Evolutionary conservation across 2,113 vertebrate genomes (phyloP).

Genomic region (Cephalopholis sonnerati): DNA sequence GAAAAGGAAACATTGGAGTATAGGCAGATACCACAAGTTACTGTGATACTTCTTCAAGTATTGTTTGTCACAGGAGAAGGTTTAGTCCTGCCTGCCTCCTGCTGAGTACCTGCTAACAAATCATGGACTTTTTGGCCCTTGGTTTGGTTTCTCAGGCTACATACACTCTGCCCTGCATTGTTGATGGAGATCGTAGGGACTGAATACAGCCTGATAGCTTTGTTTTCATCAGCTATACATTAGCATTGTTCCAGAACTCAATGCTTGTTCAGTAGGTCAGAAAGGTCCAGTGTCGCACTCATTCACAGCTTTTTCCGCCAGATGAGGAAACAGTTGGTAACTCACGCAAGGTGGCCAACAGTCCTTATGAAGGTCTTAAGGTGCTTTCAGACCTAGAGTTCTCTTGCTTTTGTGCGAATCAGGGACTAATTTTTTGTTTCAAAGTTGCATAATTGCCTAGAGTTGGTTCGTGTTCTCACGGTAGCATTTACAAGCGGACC

Average conservation of each 20-base stretch:
- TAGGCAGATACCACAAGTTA: neutral
- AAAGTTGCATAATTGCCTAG: too few species aligned
- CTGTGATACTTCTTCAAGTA: neutral
- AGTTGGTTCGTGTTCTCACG: too few species aligned
- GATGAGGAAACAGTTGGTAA: neutral
- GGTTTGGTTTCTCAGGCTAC: neutral
- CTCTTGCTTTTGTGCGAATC: too few species aligned
- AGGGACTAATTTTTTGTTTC: too few species aligned
- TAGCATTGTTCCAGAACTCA: neutral
- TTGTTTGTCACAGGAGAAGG: too few species aligned
- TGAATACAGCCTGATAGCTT: neutral
- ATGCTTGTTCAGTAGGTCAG: neutral
- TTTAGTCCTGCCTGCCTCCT: neutral
- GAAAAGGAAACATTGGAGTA: neutral
- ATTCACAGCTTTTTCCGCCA: neutral
- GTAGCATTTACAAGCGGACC: too few species aligned
- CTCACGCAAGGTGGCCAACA: too few species aligned
- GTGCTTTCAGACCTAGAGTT: too few species aligned
- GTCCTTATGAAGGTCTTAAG: too few species aligned
- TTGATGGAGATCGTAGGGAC: neutral
- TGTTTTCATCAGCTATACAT: neutral
- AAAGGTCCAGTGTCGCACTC: neutral
- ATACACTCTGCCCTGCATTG: neutral
- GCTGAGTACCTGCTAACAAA: neutral
- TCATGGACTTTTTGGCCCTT: neutral